Evolutionary conservation across 2,113 vertebrate genomes (phyloP), one percentile per base, ranked within the genome.

Genomic region (Ptychochromis oligacanthus): DNA sequence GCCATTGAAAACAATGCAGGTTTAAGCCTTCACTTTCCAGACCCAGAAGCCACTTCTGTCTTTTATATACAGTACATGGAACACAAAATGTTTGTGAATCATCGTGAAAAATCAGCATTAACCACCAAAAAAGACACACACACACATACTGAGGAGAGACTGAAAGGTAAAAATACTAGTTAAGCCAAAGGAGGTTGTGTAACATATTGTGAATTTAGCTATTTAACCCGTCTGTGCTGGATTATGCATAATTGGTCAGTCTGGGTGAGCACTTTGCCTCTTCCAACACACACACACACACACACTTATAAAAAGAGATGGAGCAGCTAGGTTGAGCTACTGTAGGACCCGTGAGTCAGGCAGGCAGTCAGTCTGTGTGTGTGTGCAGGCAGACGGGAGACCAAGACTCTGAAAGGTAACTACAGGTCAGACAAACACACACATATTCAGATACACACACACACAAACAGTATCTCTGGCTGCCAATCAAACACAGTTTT

Each of bases 211-310:
- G 81, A 86, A 83, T 89, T 84, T 64, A 81, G 26, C 80, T 54
- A 72, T 87, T 88, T 84, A 82, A 89, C 80, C 80, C 54, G 64
- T 80, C 92, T 92, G 82, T 46, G 5, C 76, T 80, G 89, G 87
- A 90, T 92, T 90, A 85, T n/a, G 82, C 3, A 40, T 90, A 90
- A 94, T 92, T 91, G 87, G 78, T 90, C 90, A 86, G 82, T 90
- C 91, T 88, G 54, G 56, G 64, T 49, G 84, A 87, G 78, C 57
- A 46, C 82, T 77, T 83, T 75, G 36, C 54, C 55, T 82, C 28
- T 81, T 75, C 54, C 57, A 72, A 77, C 26, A 57, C 75, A 81
- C 77, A 61, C 79, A 72, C 55, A 43, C 46, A 58, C 56, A 75
- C 46, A 83, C 62, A 14, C 40, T 43, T 77, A 46, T 13, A 75